These are phyloP conservation scores for Leiothrix lutea DNA, from an alignment of 2,113 vertebrate species.

Conservation along the genomic window DNA sequence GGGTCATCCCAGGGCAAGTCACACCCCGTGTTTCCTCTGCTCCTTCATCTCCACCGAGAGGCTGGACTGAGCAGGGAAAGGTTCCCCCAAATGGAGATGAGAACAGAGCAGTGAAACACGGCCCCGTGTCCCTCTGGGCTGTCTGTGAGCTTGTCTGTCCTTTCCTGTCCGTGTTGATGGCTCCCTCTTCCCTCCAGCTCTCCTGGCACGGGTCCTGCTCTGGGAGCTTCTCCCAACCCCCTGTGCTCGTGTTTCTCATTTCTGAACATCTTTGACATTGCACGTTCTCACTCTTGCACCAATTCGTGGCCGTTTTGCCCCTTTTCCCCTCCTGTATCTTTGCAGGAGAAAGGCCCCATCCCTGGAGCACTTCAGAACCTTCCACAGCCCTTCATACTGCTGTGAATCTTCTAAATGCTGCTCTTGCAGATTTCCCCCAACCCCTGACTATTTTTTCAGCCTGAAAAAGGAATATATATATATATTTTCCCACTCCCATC, in stretches of 20 bases:
- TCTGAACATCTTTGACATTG: background rate
- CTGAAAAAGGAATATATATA: fast-evolving
- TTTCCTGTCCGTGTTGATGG: background rate
- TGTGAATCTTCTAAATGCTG: background rate
- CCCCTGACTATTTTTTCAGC: background rate
- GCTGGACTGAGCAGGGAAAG: background rate
- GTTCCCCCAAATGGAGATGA: fast-evolving
- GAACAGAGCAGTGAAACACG: fast-evolving
- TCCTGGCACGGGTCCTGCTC: background rate
- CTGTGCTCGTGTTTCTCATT: background rate
- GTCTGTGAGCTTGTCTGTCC: background rate
- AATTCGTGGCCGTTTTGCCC: fast-evolving
- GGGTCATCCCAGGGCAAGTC: background rate
- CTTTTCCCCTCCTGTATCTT: background rate
- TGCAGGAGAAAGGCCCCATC: background rate
- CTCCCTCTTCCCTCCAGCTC: background rate
- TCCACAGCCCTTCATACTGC: background rate
- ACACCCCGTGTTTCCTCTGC: background rate
- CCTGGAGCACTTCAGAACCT: background rate
- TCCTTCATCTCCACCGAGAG: fast-evolving
- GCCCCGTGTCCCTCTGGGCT: background rate
- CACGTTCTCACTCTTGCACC: fast-evolving
- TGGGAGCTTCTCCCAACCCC: background rate
- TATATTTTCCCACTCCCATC: background rate
- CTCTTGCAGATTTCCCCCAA: background rate